A percentile compares a stretch with the other conserved stretches of the same genome.
Conservation (phyloP, 2,888 invertebrate species). For the Apantesis nais region DNA sequence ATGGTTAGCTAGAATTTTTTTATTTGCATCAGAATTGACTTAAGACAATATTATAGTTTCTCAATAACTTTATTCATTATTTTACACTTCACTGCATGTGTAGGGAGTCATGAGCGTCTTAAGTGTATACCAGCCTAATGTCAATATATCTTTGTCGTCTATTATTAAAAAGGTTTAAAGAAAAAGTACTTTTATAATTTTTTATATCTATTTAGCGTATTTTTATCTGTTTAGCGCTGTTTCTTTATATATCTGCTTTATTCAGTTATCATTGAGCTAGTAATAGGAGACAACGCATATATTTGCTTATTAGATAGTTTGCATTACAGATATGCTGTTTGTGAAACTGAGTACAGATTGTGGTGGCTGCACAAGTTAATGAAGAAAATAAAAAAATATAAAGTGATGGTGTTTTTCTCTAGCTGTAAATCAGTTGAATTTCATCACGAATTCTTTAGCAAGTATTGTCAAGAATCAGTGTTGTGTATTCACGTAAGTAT, state of each 20-base stretch:
- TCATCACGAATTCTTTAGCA: constrained; percentile 95
- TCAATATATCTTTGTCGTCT: no score
- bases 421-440: constrained; percentile 98
- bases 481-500: constrained; percentile 96
- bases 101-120: no score
- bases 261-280: neutral
- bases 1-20: neutral
- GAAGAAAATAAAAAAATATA: constrained; percentile 96
- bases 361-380: constrained; percentile 97
- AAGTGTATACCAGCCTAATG: no score
- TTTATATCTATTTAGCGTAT: no score
- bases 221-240: no score
- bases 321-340: constrained; percentile 91
- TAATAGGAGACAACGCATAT: no score
- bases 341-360: constrained; percentile 96
- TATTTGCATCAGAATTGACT: no score
- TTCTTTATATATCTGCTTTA: no score
- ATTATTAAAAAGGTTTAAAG: no score
- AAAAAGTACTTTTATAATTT: no score
- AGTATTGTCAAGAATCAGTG: constrained; percentile 95
- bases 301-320: neutral
- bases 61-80: no score
- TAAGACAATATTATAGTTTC: neutral
- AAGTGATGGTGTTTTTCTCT: constrained; percentile 98
- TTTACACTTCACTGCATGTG: no score